Conservation (phyloP, 2,888 invertebrate genomes). For the Leucozona laternaria region DNA sequence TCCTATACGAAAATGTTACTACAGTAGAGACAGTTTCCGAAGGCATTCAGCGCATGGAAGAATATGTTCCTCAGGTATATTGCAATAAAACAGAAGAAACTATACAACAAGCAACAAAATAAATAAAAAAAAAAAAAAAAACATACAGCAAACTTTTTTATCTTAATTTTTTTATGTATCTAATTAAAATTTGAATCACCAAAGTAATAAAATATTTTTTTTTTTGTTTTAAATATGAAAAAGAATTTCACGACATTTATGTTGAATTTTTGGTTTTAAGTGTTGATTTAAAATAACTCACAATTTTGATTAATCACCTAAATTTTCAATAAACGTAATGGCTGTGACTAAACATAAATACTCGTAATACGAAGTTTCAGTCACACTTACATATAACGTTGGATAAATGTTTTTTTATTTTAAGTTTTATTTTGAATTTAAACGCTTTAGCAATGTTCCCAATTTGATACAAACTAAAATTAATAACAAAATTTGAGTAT, state of each 20-base stretch:
- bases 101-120: conserved; percentile 62
- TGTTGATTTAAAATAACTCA: conserved; percentile 57
- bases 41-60: conserved; percentile 84
- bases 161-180: conserved; percentile 50
- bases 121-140: conserved; percentile 19
- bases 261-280: conserved; percentile 41
- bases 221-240: conserved; percentile 42
- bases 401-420: conserved; percentile 51
- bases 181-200: conserved; percentile 33
- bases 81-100: conserved; percentile 65
- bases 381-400: conserved; percentile 48
- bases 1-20: conserved; percentile 83
- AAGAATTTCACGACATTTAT: conserved; percentile 73
- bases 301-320: conserved; percentile 54
- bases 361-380: conserved; percentile 1
- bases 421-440: conserved; percentile 24
- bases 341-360: conserved; percentile 44
- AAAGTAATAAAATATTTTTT: conserved; percentile 7
- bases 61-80: conserved; percentile 82
- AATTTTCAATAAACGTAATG: conserved; percentile 38
- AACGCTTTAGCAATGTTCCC: conserved; percentile 52
- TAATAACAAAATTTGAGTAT: not conserved
- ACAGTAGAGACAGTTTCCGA: conserved; percentile 83
- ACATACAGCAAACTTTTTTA: conserved; percentile 47
- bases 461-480: not conserved